phyloP scores from a whole-genome alignment of 2,113 vertebrate species.

The Zosterops japonicus region DNA sequence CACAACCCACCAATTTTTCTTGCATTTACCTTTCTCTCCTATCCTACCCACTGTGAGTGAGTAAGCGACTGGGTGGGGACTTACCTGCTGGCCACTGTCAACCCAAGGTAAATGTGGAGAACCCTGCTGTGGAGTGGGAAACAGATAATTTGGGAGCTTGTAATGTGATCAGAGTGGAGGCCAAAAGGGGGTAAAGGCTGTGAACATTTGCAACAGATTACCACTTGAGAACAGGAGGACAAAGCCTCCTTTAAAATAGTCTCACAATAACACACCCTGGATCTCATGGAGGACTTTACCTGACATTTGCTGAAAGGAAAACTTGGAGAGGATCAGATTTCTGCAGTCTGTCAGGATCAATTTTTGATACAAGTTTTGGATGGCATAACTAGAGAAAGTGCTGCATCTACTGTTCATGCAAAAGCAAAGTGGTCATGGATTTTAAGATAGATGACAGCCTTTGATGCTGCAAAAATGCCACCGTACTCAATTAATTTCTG shows the following conservation, averaged over 20 bases:
- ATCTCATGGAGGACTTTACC: background rate
- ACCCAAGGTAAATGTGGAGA: background rate
- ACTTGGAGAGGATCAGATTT: background rate
- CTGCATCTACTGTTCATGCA: background rate
- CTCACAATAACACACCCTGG: background rate
- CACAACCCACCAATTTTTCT: background rate
- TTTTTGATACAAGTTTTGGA: background rate
- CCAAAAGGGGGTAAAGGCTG: background rate
- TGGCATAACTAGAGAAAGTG: background rate
- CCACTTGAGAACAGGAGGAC: background rate
- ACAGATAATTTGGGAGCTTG: background rate
- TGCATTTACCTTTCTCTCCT: background rate
- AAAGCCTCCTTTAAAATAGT: background rate
- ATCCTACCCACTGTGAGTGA: accelerated
- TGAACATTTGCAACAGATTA: background rate
- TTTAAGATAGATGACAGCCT: background rate
- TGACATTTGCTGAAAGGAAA: background rate
- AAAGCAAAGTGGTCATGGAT: background rate
- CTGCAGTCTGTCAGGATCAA: background rate
- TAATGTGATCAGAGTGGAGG: background rate
- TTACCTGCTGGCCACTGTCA: background rate
- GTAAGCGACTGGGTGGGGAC: accelerated
- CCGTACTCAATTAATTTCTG: background rate
- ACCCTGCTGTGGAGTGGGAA: background rate
- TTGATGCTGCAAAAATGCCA: background rate